Evolutionary conservation across 2,113 vertebrate genomes (phyloP).

Genomic region (Pituophis catenifer): DNA sequence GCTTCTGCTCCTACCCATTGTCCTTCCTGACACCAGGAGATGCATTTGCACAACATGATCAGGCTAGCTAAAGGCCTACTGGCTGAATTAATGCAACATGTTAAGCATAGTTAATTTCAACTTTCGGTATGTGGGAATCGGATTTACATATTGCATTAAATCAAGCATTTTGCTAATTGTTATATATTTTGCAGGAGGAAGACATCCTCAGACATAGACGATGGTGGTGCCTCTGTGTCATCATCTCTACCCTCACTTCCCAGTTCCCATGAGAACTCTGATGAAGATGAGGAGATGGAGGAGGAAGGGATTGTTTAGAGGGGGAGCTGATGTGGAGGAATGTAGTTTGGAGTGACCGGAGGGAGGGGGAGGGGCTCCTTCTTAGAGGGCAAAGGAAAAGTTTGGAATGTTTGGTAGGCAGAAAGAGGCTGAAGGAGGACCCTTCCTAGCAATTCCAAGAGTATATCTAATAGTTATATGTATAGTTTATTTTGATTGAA

Average conservation of each 20-base stretch:
- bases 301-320: not conserved
- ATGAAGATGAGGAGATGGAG: not conserved
- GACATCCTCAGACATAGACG: not conserved
- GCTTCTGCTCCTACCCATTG: not conserved
- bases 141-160: not conserved
- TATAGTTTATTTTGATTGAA: not conserved
- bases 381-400: not conserved
- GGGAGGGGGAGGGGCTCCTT: not conserved
- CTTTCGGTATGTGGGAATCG: not conserved
- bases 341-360: not conserved
- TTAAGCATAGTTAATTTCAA: not conserved
- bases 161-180: not conserved
- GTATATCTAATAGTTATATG: not conserved
- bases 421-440: too few species aligned
- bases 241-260: not conserved
- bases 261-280: not conserved
- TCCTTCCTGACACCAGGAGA: not conserved
- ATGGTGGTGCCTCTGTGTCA: not conserved
- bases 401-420: not conserved
- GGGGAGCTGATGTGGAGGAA: not conserved
- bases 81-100: not conserved
- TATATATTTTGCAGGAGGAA: not conserved
- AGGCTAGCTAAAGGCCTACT: not conserved
- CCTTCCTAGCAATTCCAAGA: not conserved
- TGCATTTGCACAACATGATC: not conserved